Conservation (phyloP, 2,797 vertebrate genomes). For the Pampus argenteus region DNA sequence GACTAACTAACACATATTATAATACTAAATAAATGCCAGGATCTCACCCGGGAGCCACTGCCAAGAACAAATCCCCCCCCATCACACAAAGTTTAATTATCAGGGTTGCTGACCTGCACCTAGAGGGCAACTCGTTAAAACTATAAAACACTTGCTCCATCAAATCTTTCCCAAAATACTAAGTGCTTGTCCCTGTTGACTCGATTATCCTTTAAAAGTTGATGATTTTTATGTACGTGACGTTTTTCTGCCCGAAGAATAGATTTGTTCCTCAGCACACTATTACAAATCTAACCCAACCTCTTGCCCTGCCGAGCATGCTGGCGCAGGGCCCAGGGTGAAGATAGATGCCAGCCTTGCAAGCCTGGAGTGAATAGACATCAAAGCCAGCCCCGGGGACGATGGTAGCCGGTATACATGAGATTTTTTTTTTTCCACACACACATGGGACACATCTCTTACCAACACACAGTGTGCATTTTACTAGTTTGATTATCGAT, state of each 20-base stretch:
- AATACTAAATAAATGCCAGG: slow-evolving; percentile 8
- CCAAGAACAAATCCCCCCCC: slow-evolving; percentile 61
- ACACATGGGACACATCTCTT: slow-evolving; percentile 33
- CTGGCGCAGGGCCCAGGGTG: slow-evolving; percentile 50
- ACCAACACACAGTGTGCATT: slow-evolving; percentile 12
- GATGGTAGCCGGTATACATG: slow-evolving; percentile 36
- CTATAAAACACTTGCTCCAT: slow-evolving; percentile 64
- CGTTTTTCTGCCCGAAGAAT: slow-evolving; percentile 38
- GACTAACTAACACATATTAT: slow-evolving; percentile 18
- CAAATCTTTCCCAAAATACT: slow-evolving; percentile 60
- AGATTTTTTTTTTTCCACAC: slow-evolving; percentile 41
- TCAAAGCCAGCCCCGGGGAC: slow-evolving; percentile 56
- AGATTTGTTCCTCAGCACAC: slow-evolving; percentile 44
- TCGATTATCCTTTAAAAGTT: slow-evolving; percentile 66
- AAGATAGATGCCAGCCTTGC: slow-evolving; percentile 55
- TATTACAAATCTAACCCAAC: slow-evolving; percentile 53
- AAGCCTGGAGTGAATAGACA: slow-evolving; percentile 62
- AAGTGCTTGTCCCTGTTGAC: slow-evolving; percentile 56
- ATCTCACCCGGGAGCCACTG: slow-evolving; percentile 36
- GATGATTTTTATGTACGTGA: slow-evolving; percentile 57
- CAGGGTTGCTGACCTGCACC: slow-evolving; percentile 62
- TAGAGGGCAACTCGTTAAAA: slow-evolving; percentile 61
- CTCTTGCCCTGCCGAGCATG: slow-evolving; percentile 52
- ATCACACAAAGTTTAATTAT: slow-evolving; percentile 69
- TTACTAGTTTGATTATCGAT: slow-evolving; percentile 46